These are phyloP conservation scores for Stegastes partitus DNA, from an alignment of 2,113 vertebrate species.

Conservation along the genomic window DNA sequence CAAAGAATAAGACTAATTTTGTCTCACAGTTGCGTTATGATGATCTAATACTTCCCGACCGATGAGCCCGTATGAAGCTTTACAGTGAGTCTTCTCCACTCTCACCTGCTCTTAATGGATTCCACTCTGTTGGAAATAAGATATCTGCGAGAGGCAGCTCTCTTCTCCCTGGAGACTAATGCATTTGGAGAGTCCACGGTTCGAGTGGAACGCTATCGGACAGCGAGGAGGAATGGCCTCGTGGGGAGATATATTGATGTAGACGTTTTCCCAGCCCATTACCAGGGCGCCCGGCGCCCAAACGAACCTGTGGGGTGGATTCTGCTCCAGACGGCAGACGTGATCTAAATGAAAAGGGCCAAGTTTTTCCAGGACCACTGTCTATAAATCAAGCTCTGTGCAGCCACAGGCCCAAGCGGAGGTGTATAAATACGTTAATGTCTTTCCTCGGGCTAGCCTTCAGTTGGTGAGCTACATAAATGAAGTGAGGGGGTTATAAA, in stretches of 20 bases:
- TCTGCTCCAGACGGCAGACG: conserved; percentile 49
- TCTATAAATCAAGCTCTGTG: conserved; percentile 60
- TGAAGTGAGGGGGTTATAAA: conserved; percentile 15
- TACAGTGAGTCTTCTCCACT: conserved; percentile 1
- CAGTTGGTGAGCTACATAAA: conserved; percentile 2
- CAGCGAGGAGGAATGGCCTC: conserved; percentile 61
- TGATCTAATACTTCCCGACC: conserved; percentile 11
- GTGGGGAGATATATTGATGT: conserved; percentile 74
- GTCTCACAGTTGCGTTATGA: background rate
- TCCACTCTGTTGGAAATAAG: conserved; percentile 67
- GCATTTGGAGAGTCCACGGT: conserved; percentile 59
- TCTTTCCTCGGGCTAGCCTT: conserved; percentile 22
- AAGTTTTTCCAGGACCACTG: conserved; percentile 45
- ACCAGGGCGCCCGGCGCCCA: conserved; percentile 48
- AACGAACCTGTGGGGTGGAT: conserved; percentile 66
- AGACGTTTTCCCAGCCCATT: conserved; percentile 76
- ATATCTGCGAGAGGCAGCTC: conserved; percentile 54
- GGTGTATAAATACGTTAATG: conserved; percentile 30
- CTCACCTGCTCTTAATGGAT: conserved; percentile 66
- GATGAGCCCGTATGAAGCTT: conserved; percentile 16
- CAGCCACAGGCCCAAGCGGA: conserved; percentile 22
- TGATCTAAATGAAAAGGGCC: conserved; percentile 66
- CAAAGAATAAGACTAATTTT: no score
- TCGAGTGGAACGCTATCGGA: conserved; percentile 50
- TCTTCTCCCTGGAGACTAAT: conserved; percentile 66